phyloP scores from a whole-genome alignment of 2,888 invertebrate species.

The Rotaria sp. region DNA sequence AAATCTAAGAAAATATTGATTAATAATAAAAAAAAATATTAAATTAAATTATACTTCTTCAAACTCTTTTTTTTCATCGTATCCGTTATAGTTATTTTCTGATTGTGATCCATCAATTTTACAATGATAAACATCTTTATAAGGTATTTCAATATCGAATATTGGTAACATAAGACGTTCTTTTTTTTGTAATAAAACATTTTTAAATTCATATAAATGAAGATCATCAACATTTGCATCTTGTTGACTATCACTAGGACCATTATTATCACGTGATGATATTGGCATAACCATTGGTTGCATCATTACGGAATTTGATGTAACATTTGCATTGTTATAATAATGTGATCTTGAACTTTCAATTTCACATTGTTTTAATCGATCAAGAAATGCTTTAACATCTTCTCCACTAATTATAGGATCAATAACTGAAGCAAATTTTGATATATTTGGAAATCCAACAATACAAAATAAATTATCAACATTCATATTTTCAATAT shows the following conservation, averaged over 20 bases:
- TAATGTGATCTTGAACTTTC: too few species aligned
- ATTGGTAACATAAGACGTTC: neutral
- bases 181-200: neutral
- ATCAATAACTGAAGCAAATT: neutral
- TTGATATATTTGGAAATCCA: conserved; percentile 11
- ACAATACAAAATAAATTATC: conserved; percentile 3
- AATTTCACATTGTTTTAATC: neutral
- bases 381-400: neutral
- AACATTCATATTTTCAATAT: conserved; percentile 17
- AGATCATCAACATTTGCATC: neutral
- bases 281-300: neutral
- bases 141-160: neutral
- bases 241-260: neutral
- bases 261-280: neutral
- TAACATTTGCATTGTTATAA: too few species aligned
- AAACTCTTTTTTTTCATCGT: neutral
- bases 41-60: neutral
- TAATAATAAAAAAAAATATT: neutral
- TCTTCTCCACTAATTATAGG: neutral
- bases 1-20: neutral
- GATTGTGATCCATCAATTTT: neutral
- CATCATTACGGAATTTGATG: neutral
- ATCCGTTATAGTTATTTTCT: neutral
- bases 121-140: conserved; percentile 29
- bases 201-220: conserved; percentile 28